These are phyloP conservation scores for Mus minutoides DNA, from an alignment of 2,797 vertebrate genomes.

Conservation along the genomic window DNA sequence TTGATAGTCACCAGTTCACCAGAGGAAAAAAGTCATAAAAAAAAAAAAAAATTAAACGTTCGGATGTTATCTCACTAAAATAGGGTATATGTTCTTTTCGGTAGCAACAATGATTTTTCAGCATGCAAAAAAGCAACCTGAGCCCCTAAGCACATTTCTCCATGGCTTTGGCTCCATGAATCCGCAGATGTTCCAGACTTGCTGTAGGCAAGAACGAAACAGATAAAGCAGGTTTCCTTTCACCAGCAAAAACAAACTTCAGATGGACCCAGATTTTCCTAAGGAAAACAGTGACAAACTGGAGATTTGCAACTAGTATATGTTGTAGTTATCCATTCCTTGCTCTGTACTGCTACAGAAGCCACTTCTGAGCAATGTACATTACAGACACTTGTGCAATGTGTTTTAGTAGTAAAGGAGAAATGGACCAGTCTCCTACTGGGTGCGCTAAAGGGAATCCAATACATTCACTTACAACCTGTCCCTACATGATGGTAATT, in stretches of 20 bases:
- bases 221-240: background rate
- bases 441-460: background rate
- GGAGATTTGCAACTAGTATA: background rate
- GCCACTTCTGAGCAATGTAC: background rate
- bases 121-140: background rate
- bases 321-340: background rate
- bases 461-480: background rate
- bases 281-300: background rate
- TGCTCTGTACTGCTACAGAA: background rate
- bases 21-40: conserved; percentile 3
- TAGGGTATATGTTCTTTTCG: background rate
- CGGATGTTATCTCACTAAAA: conserved; percentile 23
- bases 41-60: conserved; percentile 24
- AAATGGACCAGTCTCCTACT: background rate
- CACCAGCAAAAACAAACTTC: background rate
- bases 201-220: background rate
- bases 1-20: conserved; percentile 46
- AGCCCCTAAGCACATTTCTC: background rate
- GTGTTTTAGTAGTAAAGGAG: background rate
- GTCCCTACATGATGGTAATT: background rate
- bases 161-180: background rate
- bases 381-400: background rate
- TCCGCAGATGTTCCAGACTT: background rate
- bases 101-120: background rate
- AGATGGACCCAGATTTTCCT: background rate